phyloP scores from a whole-genome alignment of 1,140 invertebrate species.

The Drosophila melanica region DNA sequence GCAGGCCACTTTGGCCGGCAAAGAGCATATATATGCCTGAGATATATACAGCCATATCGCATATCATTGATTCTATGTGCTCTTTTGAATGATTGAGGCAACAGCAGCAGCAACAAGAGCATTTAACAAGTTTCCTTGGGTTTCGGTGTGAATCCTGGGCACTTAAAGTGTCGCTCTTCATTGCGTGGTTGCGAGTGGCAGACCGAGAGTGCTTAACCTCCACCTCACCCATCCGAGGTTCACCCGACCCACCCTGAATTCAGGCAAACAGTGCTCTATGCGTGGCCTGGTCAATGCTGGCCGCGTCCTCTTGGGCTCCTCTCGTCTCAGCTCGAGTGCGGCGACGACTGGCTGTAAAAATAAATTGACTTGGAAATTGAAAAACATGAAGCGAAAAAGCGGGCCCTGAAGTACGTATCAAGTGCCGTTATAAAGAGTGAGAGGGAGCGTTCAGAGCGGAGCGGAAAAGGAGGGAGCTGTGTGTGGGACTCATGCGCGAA shows the following conservation, averaged over 20 bases:
- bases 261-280: slow-evolving; percentile 22
- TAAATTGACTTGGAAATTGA: slow-evolving; percentile 83
- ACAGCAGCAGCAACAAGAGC: slow-evolving; percentile 13
- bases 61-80: slow-evolving; percentile 31
- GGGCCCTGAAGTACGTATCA: slow-evolving; percentile 40
- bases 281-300: slow-evolving; percentile 50
- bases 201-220: slow-evolving; percentile 41
- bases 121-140: slow-evolving; percentile 50
- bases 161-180: slow-evolving; percentile 77
- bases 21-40: slow-evolving; percentile 15
- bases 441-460: neutral
- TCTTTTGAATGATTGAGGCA: slow-evolving; percentile 37
- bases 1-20: slow-evolving; percentile 13
- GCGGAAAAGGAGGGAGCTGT: too few relatives aligned
- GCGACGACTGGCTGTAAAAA: slow-evolving; percentile 69
- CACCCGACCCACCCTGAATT: too few relatives aligned
- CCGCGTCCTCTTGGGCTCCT: slow-evolving; percentile 53
- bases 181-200: slow-evolving; percentile 53
- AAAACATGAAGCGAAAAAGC: slow-evolving; percentile 52
- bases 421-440: slow-evolving; percentile 14
- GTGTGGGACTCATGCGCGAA: slow-evolving; percentile 1
- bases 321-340: slow-evolving; percentile 51
- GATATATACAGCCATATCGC: slow-evolving; percentile 40
- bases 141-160: slow-evolving; percentile 43
- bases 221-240: neutral